phyloP scores from a whole-genome alignment of 2,113 vertebrate genomes.

The Ia io region DNA sequence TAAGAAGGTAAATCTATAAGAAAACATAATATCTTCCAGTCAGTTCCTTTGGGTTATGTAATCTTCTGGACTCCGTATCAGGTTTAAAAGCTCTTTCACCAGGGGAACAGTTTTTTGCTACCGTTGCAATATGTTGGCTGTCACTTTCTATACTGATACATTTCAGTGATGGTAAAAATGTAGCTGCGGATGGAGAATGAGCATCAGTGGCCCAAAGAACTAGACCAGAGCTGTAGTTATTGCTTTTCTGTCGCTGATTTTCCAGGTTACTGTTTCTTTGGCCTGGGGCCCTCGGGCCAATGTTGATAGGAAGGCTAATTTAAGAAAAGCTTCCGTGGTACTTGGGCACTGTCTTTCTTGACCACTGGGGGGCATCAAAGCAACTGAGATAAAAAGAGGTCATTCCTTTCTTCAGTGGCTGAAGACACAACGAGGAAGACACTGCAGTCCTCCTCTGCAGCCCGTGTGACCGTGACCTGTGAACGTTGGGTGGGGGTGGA shows the following conservation, averaged over 20 bases:
- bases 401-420: constrained; percentile 61
- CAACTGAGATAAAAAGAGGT: constrained; percentile 75
- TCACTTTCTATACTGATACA: background rate
- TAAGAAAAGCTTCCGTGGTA: background rate
- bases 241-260: background rate
- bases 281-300: background rate
- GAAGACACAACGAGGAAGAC: constrained; percentile 67
- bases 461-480: constrained; percentile 62
- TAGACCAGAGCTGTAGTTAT: background rate
- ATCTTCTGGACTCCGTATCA: background rate
- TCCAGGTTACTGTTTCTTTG: background rate
- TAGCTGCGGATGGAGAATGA: background rate
- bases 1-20: background rate
- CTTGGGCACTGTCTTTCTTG: constrained; percentile 71
- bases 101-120: background rate
- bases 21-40: constrained; percentile 18
- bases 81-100: constrained; percentile 13
- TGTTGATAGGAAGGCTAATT: background rate
- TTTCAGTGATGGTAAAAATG: background rate
- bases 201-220: background rate
- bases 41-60: background rate
- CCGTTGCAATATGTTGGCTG: background rate
- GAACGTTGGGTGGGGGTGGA: constrained; percentile 48
- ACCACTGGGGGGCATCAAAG: constrained; percentile 82
- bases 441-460: constrained; percentile 64